phyloP scores from a whole-genome alignment of 1,140 invertebrate species.

The Drosophila pachea region DNA sequence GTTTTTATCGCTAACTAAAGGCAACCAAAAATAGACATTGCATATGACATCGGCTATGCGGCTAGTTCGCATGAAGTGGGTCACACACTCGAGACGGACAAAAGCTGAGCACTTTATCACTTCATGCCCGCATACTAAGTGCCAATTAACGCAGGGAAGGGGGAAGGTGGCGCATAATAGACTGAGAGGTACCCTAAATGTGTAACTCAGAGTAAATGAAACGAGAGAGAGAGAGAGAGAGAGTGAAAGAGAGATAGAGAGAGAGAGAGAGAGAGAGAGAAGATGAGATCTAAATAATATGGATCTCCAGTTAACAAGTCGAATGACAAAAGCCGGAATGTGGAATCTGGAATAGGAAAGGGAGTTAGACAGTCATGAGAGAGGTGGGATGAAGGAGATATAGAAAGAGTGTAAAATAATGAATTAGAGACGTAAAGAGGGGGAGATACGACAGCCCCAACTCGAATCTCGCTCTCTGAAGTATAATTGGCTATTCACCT shows the following conservation, averaged over 20 bases:
- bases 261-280: constrained; percentile 20
- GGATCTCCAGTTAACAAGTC: too few species aligned
- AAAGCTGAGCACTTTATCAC: constrained; percentile 12
- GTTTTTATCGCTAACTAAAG: constrained; percentile 18
- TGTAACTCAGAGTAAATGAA: too few species aligned
- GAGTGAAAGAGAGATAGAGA: constrained; percentile 21
- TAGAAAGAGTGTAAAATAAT: too few species aligned
- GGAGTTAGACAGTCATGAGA: too few species aligned
- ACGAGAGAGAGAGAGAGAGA: constrained; percentile 16
- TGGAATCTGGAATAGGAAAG: too few species aligned
- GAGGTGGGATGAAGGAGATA: too few species aligned
- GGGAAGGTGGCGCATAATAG: neutral
- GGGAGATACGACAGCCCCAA: too few species aligned
- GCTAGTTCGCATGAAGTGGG: neutral
- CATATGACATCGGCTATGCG: constrained; percentile 31
- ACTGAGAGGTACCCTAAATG: constrained; percentile 3
- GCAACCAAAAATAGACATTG: constrained; percentile 64
- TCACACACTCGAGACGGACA: constrained; percentile 6
- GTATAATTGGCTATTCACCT: too few species aligned
- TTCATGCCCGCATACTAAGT: constrained; percentile 32
- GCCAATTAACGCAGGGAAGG: constrained; percentile 49
- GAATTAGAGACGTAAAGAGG: too few species aligned
- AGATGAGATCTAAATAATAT: constrained; percentile 6
- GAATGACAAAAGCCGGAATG: too few species aligned
- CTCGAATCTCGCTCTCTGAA: too few species aligned